Percentiles rank a stretch among this genome's conserved stretches.
Conservation (phyloP, 2,888 invertebrate species). For the Tiliacea citrago region DNA sequence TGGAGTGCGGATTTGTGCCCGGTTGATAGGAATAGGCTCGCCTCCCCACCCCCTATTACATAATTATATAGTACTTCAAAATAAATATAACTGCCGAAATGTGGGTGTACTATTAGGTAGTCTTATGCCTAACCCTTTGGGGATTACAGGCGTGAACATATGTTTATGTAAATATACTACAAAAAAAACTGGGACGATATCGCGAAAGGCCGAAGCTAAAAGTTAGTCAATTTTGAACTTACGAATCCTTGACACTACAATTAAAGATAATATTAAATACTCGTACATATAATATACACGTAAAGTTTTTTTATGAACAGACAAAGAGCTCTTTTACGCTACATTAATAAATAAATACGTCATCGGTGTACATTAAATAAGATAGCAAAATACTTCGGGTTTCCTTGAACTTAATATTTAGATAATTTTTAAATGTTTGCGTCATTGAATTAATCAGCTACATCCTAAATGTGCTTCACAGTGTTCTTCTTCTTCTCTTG, state of each 20-base stretch:
- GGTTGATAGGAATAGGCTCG: not conserved
- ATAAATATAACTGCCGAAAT: not conserved
- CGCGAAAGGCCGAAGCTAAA: not conserved
- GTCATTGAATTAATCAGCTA: not conserved
- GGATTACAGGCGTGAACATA: not conserved
- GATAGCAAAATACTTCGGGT: conserved; percentile 35
- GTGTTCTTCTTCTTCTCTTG: not conserved
- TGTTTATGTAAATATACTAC: no score
- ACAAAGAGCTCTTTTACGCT: conserved; percentile 52
- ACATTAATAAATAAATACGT: conserved; percentile 56
- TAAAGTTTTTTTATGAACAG: conserved; percentile 37
- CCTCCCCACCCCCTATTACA: no score
- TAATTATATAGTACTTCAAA: no score
- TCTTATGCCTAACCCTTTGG: not conserved
- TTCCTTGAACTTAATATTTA: conserved; percentile 33
- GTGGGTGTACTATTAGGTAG: not conserved
- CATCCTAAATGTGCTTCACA: no score
- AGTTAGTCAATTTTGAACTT: conserved; percentile 35
- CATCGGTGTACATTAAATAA: conserved; percentile 34
- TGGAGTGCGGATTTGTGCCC: not conserved
- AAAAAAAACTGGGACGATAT: not conserved
- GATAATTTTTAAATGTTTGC: conserved; percentile 4
- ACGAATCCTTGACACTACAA: conserved; percentile 57
- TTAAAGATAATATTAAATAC: conserved; percentile 49
- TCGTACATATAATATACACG: conserved; percentile 30